These are phyloP conservation scores for Prochilodus magdalenae DNA, from an alignment of 2,113 vertebrate genomes.

Conservation along the genomic window DNA sequence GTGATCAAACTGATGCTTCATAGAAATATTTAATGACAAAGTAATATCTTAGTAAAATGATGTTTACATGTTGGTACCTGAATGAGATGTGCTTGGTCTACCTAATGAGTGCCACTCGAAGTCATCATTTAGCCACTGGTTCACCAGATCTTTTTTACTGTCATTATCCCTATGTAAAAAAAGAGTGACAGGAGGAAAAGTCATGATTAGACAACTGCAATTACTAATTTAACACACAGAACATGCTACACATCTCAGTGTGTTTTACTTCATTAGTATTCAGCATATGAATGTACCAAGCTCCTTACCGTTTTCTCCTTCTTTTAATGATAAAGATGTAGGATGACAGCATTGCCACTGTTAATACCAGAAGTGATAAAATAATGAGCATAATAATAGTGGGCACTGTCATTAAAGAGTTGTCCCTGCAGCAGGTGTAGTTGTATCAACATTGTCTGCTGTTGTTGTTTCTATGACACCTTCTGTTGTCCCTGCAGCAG, in stretches of 20 bases:
- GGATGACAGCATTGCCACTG: conserved; percentile 37
- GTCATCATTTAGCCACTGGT: conserved; percentile 60
- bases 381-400: background rate
- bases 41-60: background rate
- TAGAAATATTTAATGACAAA: background rate
- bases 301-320: conserved; percentile 38
- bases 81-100: background rate
- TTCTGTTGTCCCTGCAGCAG: too few species aligned
- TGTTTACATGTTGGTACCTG: conserved; percentile 37
- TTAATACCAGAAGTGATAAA: conserved; percentile 16
- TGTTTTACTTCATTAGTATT: background rate
- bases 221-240: too few species aligned
- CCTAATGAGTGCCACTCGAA: conserved; percentile 55
- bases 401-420: too few species aligned
- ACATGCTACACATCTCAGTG: background rate
- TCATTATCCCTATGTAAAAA: conserved; percentile 50
- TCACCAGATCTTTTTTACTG: conserved; percentile 41
- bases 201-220: background rate
- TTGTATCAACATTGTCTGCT: too few species aligned
- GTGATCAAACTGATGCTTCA: background rate
- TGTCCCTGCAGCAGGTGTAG: background rate
- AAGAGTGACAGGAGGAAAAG: background rate
- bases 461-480: too few species aligned
- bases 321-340: conserved; percentile 43
- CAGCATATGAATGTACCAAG: background rate